Percentiles rank a stretch among this genome's conserved stretches.
phyloP scores from a whole-genome alignment of 2,888 invertebrate genomes.

The Caenorhabditis afra region DNA sequence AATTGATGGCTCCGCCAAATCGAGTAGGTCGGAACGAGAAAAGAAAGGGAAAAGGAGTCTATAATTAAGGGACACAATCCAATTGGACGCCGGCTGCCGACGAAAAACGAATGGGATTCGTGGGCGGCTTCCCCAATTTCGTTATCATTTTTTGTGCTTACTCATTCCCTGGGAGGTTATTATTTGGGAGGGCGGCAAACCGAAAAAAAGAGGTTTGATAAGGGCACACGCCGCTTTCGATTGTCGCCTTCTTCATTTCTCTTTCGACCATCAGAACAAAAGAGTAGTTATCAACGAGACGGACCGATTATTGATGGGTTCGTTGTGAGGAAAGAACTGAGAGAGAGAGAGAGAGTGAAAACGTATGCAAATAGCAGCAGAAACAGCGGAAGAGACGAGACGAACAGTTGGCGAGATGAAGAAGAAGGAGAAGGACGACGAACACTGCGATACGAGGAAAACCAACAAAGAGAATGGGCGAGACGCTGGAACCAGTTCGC shows the following conservation, averaged over 20 bases:
- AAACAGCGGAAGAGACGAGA: slow-evolving; percentile 39
- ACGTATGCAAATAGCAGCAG: slow-evolving; percentile 48
- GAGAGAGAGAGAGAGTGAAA: slow-evolving; percentile 24
- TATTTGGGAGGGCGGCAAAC: slow-evolving; percentile 12
- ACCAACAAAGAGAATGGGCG: slow-evolving; percentile 44
- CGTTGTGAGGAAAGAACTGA: slow-evolving; percentile 21
- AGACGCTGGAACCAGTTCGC: slow-evolving; percentile 51
- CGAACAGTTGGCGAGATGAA: slow-evolving; percentile 36
- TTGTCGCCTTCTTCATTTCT: slow-evolving; percentile 10
- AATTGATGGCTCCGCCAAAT: slow-evolving; percentile 46
- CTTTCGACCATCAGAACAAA: slow-evolving; percentile 26
- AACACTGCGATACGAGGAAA: slow-evolving; percentile 20
- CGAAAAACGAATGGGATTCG: slow-evolving; percentile 8
- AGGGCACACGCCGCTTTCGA: slow-evolving; percentile 18
- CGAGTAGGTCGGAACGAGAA: slow-evolving; percentile 30
- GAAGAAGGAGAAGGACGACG: slow-evolving; percentile 5
- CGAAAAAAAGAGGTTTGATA: slow-evolving; percentile 17
- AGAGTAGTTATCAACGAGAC: slow-evolving; percentile 38
- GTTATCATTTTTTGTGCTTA: slow-evolving; percentile 28
- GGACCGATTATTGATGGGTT: slow-evolving; percentile 48
- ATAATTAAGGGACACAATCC: slow-evolving; percentile 49
- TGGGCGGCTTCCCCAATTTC: slow-evolving; percentile 3
- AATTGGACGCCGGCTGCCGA: slow-evolving; percentile 11
- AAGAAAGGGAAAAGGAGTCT: slow-evolving; percentile 21
- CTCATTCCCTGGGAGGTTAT: slow-evolving; percentile 9